Conservation (phyloP, 1,140 invertebrate genomes). For the Cotesia typhae region DNA sequence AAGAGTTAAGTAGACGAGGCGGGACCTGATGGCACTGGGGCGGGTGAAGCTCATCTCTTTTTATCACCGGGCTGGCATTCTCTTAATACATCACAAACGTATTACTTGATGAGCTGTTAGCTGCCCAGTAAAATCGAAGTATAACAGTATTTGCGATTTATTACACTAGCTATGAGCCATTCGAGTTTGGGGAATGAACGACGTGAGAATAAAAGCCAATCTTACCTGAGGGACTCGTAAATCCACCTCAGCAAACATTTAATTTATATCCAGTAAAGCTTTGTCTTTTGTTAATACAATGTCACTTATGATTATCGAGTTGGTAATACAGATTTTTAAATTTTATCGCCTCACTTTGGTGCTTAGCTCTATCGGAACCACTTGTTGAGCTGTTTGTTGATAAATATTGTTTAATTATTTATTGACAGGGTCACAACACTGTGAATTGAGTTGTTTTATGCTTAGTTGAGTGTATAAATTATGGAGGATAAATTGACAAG, state of each 20-base stretch:
- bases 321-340: background rate
- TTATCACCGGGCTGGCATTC: conserved; percentile 11
- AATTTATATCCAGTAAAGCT: background rate
- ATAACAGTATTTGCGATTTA: background rate
- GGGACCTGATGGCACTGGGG: conserved; percentile 32
- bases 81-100: conserved; percentile 20
- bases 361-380: no score
- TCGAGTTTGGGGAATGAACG: background rate
- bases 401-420: conserved; percentile 1
- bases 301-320: no score
- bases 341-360: no score
- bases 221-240: conserved; percentile 8
- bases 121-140: no score
- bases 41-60: conserved; percentile 26
- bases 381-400: background rate
- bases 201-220: conserved; percentile 1
- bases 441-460: no score
- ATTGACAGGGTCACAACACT: no score
- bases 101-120: background rate
- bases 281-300: no score
- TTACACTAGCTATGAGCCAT: background rate
- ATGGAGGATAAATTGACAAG: no score
- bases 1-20: conserved; percentile 35
- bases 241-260: conserved; percentile 12
- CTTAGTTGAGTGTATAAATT: no score